Conservation (phyloP, 2,888 invertebrate species). For the Perizoma flavofasciatum region DNA sequence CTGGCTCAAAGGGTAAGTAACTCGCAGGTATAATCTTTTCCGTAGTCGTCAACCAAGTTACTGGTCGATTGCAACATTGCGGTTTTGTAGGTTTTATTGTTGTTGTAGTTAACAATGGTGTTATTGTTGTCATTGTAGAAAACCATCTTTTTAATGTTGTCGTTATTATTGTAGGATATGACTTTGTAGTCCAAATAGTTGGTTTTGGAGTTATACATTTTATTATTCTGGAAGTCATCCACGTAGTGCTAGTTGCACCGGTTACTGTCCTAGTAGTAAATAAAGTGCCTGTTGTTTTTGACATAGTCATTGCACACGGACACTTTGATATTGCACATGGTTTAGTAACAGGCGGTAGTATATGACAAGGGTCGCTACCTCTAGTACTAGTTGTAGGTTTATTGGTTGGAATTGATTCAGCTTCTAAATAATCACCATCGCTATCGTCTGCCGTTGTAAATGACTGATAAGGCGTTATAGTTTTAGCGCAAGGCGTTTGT, state of each 20-base stretch:
- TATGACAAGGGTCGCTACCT: too few relatives aligned
- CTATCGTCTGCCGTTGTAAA: constrained; percentile 1
- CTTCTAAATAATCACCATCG: constrained; percentile 21
- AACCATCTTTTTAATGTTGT: not conserved
- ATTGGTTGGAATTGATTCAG: constrained; percentile 4
- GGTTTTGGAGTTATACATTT: constrained; percentile 10
- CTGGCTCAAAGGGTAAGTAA: not conserved
- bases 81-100: not conserved
- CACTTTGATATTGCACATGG: not conserved
- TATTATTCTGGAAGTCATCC: constrained; percentile 10
- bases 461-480: not conserved
- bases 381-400: constrained; percentile 6
- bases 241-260: not conserved
- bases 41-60: constrained; percentile 42
- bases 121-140: not conserved
- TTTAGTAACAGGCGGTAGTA: constrained; percentile 3
- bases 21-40: constrained; percentile 13
- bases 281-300: constrained; percentile 4
- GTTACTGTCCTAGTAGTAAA: not conserved
- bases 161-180: not conserved
- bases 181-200: constrained; percentile 4
- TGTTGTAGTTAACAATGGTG: constrained; percentile 1
- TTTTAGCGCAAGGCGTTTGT: not conserved
- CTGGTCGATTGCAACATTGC: constrained; percentile 43
- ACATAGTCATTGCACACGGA: constrained; percentile 2